Evolutionary conservation across 2,888 invertebrate species (phyloP).

Genomic region (Stenichneumon culpator): DNA sequence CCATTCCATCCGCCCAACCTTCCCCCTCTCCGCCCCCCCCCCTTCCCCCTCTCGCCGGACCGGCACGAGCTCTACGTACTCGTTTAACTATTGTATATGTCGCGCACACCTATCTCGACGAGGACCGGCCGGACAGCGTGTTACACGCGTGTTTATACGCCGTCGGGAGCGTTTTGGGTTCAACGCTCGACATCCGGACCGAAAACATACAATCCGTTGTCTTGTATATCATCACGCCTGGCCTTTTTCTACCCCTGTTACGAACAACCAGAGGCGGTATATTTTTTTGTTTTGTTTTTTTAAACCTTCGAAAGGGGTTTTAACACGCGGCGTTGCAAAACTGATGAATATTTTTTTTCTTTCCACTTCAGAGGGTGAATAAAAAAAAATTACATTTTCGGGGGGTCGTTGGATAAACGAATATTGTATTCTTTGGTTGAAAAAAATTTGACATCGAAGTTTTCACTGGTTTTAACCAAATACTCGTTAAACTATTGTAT

Average conservation of each 20-base stretch:
- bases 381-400: no score
- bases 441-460: no score
- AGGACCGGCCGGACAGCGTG: conserved; percentile 34
- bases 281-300: neutral
- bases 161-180: conserved; percentile 40
- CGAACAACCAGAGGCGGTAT: neutral
- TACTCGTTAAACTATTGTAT: neutral
- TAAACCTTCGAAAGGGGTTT: neutral
- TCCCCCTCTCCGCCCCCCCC: neutral
- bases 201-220: conserved; percentile 36
- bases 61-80: conserved; percentile 27
- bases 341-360: neutral
- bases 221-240: neutral
- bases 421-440: no score
- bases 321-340: neutral
- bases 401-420: no score
- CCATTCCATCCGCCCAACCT: conserved; percentile 10
- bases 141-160: conserved; percentile 40
- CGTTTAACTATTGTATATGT: conserved; percentile 6
- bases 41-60: neutral
- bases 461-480: neutral
- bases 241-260: neutral
- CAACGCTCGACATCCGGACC: conserved; percentile 28
- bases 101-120: conserved; percentile 29
- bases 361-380: neutral